Base-by-base conservation (phyloP, 1,140 invertebrate genomes). In the Papilio xuthus region DNA sequence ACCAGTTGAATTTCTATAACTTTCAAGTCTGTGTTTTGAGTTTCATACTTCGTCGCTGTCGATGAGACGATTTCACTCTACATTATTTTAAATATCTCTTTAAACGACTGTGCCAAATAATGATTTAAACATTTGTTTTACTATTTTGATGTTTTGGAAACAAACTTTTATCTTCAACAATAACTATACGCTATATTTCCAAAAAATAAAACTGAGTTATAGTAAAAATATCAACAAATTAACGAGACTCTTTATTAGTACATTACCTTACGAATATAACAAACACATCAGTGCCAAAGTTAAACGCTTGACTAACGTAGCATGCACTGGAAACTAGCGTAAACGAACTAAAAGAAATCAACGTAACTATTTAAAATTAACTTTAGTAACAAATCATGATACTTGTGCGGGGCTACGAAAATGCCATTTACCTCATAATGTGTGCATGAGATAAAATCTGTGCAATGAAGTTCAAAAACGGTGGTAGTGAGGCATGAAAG, bases 401-500 rank as follows among this genome's bases (percentile, higher is more conserved):
- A n/a, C n/a, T 20, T 20, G 42, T 44, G 10, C 8, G n/a, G 50
- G 26, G 0, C 15, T 23, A 28, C 13, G 26, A 28, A 67, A 28
- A 28, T 67, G 26, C 0, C 4, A n/a, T n/a, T n/a, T n/a, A n/a
- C n/a, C n/a, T n/a, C 28, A 63, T 10, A 56, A 9, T 9, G 47
- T 56, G n/a, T 28, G 32, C 60, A 70, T 60, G 56, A 18, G 63
- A 53, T 78, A 73, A 76, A 50, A 63, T 28, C 41, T 42, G 72
- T 71, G 41, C 26, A 42, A 42, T 74, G 44, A 37, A 23, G 60
- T 63, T 74, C 60, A 77, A 70, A 73, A 78, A 83, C 70, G 78
- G 72, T 56, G 77, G 78, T 77, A 72, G 56, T 75, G 69, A 79
- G 74, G 77, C 81, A 82, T 85, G 84, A 84, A 37, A 75, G 47